Percentiles rank a stretch among this genome's conserved stretches.
These are phyloP conservation scores for Idris sp. DNA, from an alignment of 1,140 invertebrate species.

Conservation along the genomic window DNA sequence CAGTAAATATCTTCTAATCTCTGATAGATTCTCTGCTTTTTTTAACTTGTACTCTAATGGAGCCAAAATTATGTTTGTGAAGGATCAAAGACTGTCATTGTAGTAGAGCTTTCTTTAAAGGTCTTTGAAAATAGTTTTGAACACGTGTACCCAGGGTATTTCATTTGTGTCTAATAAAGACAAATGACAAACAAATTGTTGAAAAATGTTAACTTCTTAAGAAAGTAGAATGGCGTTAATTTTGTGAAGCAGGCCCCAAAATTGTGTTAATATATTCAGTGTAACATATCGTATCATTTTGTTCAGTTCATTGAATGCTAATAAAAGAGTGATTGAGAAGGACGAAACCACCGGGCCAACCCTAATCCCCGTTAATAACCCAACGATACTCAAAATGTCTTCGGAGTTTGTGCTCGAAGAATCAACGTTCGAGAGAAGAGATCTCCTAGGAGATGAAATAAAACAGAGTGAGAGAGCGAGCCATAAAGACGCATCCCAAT, in stretches of 20 bases:
- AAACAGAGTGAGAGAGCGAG: slow-evolving; percentile 24
- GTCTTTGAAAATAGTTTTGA: too few species aligned
- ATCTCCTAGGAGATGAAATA: slow-evolving; percentile 46
- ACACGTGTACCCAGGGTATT: too few species aligned
- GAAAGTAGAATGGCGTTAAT: too few species aligned
- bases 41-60: slow-evolving; percentile 19
- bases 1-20: slow-evolving; percentile 23
- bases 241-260: too few species aligned
- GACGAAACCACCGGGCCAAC: slow-evolving; percentile 27
- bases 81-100: not conserved
- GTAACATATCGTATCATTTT: slow-evolving; percentile 27
- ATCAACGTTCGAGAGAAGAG: slow-evolving; percentile 26
- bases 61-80: slow-evolving; percentile 16
- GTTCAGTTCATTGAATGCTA: slow-evolving; percentile 42
- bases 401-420: slow-evolving; percentile 38
- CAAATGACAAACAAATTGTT: too few species aligned
- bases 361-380: slow-evolving; percentile 51
- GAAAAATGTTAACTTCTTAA: too few species aligned
- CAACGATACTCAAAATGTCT: slow-evolving; percentile 45
- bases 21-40: slow-evolving; percentile 16
- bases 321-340: slow-evolving; percentile 49
- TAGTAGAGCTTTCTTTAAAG: too few species aligned
- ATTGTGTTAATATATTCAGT: not conserved
- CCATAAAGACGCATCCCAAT: slow-evolving; percentile 53
- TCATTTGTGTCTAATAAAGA: too few species aligned